phyloP scores from a whole-genome alignment of 2,797 vertebrate genomes.

The Mormyrus hasselquistii region DNA sequence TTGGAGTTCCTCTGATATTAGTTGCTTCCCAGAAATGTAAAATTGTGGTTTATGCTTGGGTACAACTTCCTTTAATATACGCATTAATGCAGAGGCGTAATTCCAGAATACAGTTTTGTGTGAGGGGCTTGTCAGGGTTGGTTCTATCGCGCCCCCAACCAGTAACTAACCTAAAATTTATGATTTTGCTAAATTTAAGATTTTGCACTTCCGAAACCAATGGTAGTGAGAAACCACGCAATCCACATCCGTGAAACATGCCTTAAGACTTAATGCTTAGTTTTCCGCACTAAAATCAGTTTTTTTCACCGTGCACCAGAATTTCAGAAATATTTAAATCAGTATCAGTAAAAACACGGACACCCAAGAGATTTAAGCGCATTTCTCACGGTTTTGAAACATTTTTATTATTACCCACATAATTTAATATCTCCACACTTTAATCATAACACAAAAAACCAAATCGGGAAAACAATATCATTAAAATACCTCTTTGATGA shows the following conservation, averaged over 20 bases:
- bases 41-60: background rate
- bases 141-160: background rate
- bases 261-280: background rate
- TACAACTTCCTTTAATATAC: background rate
- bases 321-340: background rate
- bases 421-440: background rate
- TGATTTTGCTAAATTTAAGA: background rate
- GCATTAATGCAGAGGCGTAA: background rate
- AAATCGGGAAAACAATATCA: background rate
- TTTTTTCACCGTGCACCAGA: background rate
- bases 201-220: background rate
- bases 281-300: background rate
- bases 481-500: background rate
- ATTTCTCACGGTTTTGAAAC: background rate
- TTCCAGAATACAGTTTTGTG: background rate
- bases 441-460: background rate
- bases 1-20: constrained; percentile 4
- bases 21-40: background rate
- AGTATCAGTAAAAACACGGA: background rate
- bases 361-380: background rate
- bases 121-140: background rate
- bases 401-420: background rate
- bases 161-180: background rate
- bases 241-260: background rate
- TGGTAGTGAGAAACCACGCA: background rate